Percentiles rank a stretch among this genome's conserved stretches.
Evolutionary conservation across 23 tunicate genomes (phyloP).

Genomic region (Trididemnum clinides): DNA sequence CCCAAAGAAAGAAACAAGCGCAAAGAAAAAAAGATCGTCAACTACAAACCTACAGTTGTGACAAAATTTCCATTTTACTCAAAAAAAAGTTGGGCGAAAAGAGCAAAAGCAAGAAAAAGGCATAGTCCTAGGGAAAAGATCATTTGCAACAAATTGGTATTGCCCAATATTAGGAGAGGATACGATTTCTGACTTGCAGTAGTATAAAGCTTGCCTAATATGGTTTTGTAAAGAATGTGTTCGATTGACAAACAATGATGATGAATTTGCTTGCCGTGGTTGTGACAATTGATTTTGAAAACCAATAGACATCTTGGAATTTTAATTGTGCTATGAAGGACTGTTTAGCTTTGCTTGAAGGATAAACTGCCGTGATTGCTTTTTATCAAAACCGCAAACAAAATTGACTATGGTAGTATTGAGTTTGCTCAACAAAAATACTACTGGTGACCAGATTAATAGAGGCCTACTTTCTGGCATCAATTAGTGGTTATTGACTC

Average conservation of each 20-base stretch:
- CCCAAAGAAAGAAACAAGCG: not conserved
- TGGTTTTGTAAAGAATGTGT: not conserved
- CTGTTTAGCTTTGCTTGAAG: no score
- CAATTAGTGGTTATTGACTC: no score
- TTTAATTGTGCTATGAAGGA: no score
- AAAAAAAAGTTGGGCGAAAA: not conserved
- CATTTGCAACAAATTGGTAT: not conserved
- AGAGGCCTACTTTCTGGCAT: no score
- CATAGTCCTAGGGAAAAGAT: not conserved
- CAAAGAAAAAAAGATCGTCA: not conserved
- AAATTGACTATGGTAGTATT: no score
- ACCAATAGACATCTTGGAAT: no score
- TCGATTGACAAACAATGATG: not conserved
- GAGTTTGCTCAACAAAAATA: no score
- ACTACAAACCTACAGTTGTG: not conserved
- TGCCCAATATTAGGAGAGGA: not conserved
- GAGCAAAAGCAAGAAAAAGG: not conserved
- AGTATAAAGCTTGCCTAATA: not conserved
- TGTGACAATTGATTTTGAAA: no score
- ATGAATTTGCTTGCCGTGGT: not conserved
- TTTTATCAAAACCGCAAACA: no score
- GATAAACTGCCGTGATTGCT: no score
- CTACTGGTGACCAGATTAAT: no score
- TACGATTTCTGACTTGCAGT: not conserved
- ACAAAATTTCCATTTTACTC: not conserved